Evolutionary conservation across 1,140 invertebrate genomes (phyloP), one percentile per base, ranked within the genome.

Genomic region (Conus ventricosus): DNA sequence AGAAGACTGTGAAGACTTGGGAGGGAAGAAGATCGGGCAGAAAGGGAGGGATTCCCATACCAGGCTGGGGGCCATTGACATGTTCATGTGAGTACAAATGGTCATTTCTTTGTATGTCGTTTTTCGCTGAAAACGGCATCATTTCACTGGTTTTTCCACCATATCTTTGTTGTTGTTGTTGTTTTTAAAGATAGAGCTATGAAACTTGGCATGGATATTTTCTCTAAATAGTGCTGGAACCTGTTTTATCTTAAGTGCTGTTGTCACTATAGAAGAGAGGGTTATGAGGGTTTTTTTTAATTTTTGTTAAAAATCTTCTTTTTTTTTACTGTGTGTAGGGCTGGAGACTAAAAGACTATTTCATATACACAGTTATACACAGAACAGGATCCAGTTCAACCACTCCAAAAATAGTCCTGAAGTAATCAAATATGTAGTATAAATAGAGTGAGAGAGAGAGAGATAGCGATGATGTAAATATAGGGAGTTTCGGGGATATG

Each of bases 51-150:
- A 53, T 15, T 53, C 39, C 78, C 78, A 15, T 13, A 81, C 53
- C 25, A 53, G 25, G 13, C 53, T 53, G 39, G 78, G 13, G 78
- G 39, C 23, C 78, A 81, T 15, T 81, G 78, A 81, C n/a, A 51
- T 51, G 1, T 27, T 27, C 76, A 27, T 5, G 76, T 20, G 39
- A 80, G 76, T 80, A 80, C 76, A 27, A 80, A 80, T 63, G 60
- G 76, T 80, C 76, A 27, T 27, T 80, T 80, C 39, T 80, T 13
- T 3, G 39, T 25, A 23, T 51, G 76, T 51, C 76, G 11, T 80
- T 80, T 80, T 23, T 39, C 39, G n/a, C 76, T 51, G 76, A 80
- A 80, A 80, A 80, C n/a, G n/a, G 76, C n/a, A 25, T n/a, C 11
- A 3, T 80, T 27, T 80, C 39, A 27, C 10, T 80, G 39, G n/a